Evolutionary conservation across 2,888 invertebrate species (phyloP).

Genomic region (Linyphia triangularis): DNA sequence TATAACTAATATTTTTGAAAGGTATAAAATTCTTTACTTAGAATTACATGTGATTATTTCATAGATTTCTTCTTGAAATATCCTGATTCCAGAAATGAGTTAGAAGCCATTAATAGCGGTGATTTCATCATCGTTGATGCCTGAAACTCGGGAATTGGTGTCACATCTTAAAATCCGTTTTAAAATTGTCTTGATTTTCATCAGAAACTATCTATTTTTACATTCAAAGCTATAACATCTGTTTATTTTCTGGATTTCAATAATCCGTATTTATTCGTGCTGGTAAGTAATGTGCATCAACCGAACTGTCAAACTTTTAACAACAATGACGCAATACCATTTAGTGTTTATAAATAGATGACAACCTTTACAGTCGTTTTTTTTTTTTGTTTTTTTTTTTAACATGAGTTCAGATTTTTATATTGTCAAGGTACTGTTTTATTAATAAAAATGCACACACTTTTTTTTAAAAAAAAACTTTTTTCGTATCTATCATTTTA

Average conservation of each 20-base stretch:
- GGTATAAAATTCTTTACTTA: too few relatives aligned
- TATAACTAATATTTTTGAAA: neutral
- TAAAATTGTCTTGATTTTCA: neutral
- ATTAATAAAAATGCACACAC: too few relatives aligned
- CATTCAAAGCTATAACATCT: too few relatives aligned
- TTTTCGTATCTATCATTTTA: too few relatives aligned
- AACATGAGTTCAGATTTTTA: too few relatives aligned
- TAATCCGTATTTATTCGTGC: neutral
- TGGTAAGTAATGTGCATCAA: neutral
- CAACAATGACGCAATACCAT: slow-evolving; percentile 55
- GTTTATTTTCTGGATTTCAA: too few relatives aligned
- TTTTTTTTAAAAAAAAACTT: too few relatives aligned
- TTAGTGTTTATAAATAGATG: neutral
- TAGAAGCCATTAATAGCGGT: neutral
- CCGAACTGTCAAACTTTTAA: neutral
- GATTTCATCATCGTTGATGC: slow-evolving; percentile 44
- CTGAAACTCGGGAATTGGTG: neutral
- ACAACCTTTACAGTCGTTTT: neutral
- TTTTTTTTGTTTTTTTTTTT: neutral
- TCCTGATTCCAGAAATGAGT: neutral
- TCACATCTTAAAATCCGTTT: neutral
- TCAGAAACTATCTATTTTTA: neutral
- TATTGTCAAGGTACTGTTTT: too few relatives aligned
- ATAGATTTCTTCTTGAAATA: neutral
- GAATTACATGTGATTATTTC: neutral